Evolutionary conservation across 2,888 invertebrate species (phyloP).

Genomic region (Vesta saturnalis): DNA sequence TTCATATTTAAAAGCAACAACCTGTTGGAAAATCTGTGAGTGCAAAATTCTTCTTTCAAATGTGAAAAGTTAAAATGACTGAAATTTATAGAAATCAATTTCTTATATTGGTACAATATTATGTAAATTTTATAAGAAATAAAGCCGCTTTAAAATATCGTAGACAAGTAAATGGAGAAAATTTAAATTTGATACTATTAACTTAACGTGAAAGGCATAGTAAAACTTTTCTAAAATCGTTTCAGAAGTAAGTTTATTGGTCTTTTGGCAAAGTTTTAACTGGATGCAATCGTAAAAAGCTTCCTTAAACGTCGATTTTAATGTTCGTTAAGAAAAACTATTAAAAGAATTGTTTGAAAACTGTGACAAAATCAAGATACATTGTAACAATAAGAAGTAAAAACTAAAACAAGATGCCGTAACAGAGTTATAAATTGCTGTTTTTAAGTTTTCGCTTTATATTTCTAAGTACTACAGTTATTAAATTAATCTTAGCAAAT

Average conservation of each 20-base stretch:
- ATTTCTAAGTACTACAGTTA: neutral
- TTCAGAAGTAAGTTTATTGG: constrained; percentile 30
- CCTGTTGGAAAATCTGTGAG: constrained; percentile 27
- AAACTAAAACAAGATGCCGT: neutral
- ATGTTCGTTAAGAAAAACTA: constrained; percentile 16
- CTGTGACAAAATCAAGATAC: neutral
- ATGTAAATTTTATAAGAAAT: constrained; percentile 10
- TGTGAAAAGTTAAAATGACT: neutral
- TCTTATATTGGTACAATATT: neutral
- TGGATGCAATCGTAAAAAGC: constrained; percentile 7
- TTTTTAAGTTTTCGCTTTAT: neutral
- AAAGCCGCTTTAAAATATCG: constrained; percentile 15
- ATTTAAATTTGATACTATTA: constrained; percentile 32
- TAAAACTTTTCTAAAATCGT: constrained; percentile 20
- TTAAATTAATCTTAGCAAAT: constrained; percentile 1
- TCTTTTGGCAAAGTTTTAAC: constrained; percentile 27
- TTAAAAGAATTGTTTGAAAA: constrained; percentile 5
- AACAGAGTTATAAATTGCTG: constrained; percentile 1
- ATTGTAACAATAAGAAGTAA: neutral
- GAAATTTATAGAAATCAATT: constrained; percentile 4
- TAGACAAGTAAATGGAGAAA: constrained; percentile 22
- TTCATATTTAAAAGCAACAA: constrained; percentile 33
- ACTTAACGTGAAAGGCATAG: constrained; percentile 23
- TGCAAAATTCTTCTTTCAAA: constrained; percentile 11
- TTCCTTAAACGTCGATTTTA: constrained; percentile 21